Evolutionary conservation across 2,797 vertebrate species (phyloP), one percentile per base, ranked within the genome.

Genomic region (Amblyopsis hoosieri): DNA sequence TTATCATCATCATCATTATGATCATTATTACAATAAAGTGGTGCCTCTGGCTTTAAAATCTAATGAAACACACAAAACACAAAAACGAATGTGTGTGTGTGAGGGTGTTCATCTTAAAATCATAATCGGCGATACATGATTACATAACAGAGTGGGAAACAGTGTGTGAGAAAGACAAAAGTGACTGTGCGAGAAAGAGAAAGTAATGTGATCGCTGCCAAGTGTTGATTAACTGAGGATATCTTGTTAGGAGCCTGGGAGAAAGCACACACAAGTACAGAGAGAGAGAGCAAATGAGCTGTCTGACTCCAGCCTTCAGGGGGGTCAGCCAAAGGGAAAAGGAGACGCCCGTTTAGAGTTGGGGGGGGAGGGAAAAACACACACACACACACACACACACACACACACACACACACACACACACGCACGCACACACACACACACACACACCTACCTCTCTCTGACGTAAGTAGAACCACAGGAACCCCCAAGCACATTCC

Each of bases 271-370:
- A 66, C 66, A 69, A 51, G 49, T 10, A 48, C 52, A 54, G 17
- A 62, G 12, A 48, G 12, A 59, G 17, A 53, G 3, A 19, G 62
- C 64, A 72, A 79, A 80, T 72, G 69, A 79, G 75, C 66, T 72
- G 45, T 75, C 62, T 75, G 75, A 82, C 59, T 82, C 67, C 71
- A 71, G 78, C 64, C 64, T 76, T 76, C 73, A 65, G 50, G 71
- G 69, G 71, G 70, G 73, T 87, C 76, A 81, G 71, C 76, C 76
- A 79, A 84, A 79, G 72, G 76, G 78, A 78, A 82, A 75, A 76
- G 76, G 62, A 75, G 71, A 81, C 4, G 50, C 64, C 81, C 73
- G 81, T 87, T 83, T 71, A 65, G 66, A 78, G 75, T 60, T 67
- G 62, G 62, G 64, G 60, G 68, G 52, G 47, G 70, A 75, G 23